Evolutionary conservation across 2,797 vertebrate species (phyloP).

Genomic region (Lacerta bilineata): DNA sequence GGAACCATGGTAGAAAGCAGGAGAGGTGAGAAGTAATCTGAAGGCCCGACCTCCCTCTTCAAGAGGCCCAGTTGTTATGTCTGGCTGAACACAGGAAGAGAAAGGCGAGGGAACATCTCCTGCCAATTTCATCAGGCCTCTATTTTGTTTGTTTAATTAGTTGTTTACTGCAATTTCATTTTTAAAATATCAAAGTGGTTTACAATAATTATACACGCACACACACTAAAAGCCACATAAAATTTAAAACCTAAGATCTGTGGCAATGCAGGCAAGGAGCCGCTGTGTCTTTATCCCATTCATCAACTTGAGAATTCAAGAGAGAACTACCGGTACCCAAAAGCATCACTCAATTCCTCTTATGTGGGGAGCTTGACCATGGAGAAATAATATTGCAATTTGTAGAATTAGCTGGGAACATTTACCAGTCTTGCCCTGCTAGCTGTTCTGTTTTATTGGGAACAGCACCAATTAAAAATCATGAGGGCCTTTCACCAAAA

Average conservation of each 20-base stretch:
- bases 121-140: neutral
- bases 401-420: constrained; percentile 57
- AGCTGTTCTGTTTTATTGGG: constrained; percentile 53
- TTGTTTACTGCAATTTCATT: too few species aligned
- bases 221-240: too few species aligned
- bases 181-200: too few species aligned
- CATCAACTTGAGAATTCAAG: too few species aligned
- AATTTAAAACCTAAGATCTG: neutral
- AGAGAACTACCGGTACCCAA: too few species aligned
- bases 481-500: neutral
- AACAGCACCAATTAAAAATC: neutral
- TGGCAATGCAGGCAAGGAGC: neutral
- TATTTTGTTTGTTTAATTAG: too few species aligned
- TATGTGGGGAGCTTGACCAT: neutral
- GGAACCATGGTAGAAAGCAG: neutral
- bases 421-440: constrained; percentile 65
- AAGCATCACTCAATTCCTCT: neutral
- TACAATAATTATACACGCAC: too few species aligned
- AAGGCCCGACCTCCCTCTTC: neutral
- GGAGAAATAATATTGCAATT: constrained; percentile 20
- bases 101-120: neutral
- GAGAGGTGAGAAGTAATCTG: neutral
- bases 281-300: neutral
- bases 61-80: neutral
- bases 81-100: neutral